Evolutionary conservation across 2,113 vertebrate species (phyloP), one percentile per base, ranked within the genome.

Genomic region (Poicephalus meyeri): DNA sequence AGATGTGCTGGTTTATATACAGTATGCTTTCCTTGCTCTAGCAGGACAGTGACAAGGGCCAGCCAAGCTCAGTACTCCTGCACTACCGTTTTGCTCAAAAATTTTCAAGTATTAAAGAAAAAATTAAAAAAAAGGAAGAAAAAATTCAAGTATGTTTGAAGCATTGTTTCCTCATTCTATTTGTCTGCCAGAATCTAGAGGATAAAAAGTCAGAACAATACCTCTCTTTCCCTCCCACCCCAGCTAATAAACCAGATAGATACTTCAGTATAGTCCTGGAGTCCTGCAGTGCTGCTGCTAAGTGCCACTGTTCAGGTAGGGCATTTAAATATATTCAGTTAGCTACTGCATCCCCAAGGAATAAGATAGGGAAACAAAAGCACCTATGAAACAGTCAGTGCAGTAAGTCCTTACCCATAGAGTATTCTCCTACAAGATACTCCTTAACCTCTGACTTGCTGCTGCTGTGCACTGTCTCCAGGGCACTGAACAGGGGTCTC

Each of bases 401-500:
- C 28, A 68, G 31, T 28, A 55, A 56, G 9, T 28, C 33, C 98
- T 98, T 96, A 99, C 99, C 99, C 98, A 99, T 98, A 56, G 98
- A 98, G 88, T 99, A 99, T 66, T 99, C 99, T 64, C 99, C 99
- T 58, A 99, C 97, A 88, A 99, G 98, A 94, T 99, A 99, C 88
- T 99, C 99, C 85, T 99, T 99, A 77, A 99, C 98, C 79, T 99
- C 99, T 0, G 98, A 98, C 97, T 99, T 99, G 97, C 93, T 97
- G 95, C 98, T 98, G 23, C 99, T 97, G 86, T 98, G 99, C 35
- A 99, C 99, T 0, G 99, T 99, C 89, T 99, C 98, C 95, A 99
- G 98, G 18, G 99, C 99, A 71, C 99, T 99, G 97, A 99, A 99
- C 74, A 99, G 96, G 20, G 99, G 99, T 92, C 99, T 98, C 99